Evolutionary conservation across 1,140 invertebrate genomes (phyloP), one percentile per base, ranked within the genome.

Genomic region (Acromyrmex heyeri): DNA sequence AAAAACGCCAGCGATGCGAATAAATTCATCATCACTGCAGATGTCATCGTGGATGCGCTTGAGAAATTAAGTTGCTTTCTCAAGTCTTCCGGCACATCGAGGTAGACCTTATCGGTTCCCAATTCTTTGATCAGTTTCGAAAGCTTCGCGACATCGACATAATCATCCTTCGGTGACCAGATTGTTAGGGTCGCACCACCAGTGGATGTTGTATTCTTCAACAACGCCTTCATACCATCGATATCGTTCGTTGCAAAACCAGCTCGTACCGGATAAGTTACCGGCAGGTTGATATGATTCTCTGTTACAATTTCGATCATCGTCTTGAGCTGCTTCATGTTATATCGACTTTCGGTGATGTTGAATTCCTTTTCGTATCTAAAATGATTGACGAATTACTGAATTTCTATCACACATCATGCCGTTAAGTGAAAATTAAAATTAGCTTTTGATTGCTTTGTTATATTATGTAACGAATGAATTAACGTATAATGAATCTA

Each of bases 241-340:
- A 94, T 92, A 57, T 97, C 97, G 86, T 97, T 96, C 0, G 96
- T 96, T 0, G 97, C 96, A 27, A 97, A 93, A 55, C 96, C 96
- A 30, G 98, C 97, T 83, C 98, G 96, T 24, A 99, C 97, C 0
- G 98, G 97, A 92, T 98, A 99, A 3, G 98, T 98, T 72, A 99
- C 96, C 61, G 96, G 95, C 91, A 97, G 97, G 18, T 95, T 96
- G 0, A 97, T 93, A 0, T 95, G 93, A 59, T 96, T 96, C 16
- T 96, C 95, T 38, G 95, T 95, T 1, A 98, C 94, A 16, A 95
- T 90, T 12, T 96, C 91, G n/a, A 97, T 90, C 98, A 99, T 99
- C 38, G 96, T 95, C 0, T 97, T 95, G 0, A 98, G 96, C 57
- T 98, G 97, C 0, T 96, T 94, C 38, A 96, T 91, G 0, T 96